These are phyloP conservation scores for Neotoxoptera formosana DNA, from an alignment of 1,140 invertebrate species.

Conservation along the genomic window DNA sequence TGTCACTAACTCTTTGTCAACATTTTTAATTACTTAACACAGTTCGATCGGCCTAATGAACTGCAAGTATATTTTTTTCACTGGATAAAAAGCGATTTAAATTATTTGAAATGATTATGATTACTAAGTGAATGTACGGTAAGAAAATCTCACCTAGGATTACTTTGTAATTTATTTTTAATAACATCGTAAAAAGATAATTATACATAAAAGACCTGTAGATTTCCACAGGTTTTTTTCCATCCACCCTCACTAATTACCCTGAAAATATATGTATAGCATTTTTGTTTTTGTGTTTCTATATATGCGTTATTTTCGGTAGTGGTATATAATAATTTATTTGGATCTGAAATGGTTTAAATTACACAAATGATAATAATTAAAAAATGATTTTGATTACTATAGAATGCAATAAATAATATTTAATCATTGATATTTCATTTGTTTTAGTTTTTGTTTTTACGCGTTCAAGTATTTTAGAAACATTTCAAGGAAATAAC, in stretches of 20 bases:
- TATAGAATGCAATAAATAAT: neutral
- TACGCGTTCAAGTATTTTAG: too few species aligned
- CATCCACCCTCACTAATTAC: neutral
- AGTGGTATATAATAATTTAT: neutral
- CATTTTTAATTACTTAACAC: neutral
- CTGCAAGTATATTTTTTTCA: neutral
- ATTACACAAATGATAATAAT: neutral
- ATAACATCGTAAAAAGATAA: constrained; percentile 28
- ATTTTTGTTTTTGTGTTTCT: neutral
- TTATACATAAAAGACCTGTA: neutral
- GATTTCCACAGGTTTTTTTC: neutral
- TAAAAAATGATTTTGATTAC: neutral
- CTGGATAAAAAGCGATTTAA: neutral
- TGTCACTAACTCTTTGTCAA: neutral
- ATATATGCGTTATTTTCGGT: neutral
- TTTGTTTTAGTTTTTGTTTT: neutral
- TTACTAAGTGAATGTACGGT: neutral
- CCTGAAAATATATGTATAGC: neutral
- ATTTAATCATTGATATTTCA: neutral
- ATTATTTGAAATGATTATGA: neutral
- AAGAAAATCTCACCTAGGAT: neutral
- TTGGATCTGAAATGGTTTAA: neutral
- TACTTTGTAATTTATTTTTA: constrained; percentile 30
- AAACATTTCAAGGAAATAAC: too few species aligned
- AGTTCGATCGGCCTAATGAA: neutral